Evolutionary conservation across 2,113 vertebrate genomes (phyloP).

Genomic region (Vulpes vulpes): DNA sequence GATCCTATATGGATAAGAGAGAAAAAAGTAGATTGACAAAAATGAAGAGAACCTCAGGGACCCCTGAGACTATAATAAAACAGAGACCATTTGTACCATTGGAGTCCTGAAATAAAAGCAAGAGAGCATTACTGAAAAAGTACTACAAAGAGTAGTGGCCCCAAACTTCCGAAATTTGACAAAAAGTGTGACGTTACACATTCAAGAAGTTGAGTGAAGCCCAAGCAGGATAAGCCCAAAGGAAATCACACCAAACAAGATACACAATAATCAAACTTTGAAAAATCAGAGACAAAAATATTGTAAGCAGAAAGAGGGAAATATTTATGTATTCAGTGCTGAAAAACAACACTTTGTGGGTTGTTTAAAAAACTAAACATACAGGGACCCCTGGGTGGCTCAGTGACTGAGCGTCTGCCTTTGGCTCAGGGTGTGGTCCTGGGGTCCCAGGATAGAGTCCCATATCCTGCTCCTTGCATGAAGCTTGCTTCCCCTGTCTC

Average conservation of each 20-base stretch:
- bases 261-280: neutral
- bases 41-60: neutral
- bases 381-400: neutral
- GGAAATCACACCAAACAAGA: neutral
- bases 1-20: neutral
- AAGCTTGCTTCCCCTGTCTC: no score
- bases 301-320: neutral
- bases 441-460: no score
- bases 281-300: neutral
- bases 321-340: neutral
- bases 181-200: neutral
- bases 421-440: no score
- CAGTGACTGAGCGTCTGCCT: no score
- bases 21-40: neutral
- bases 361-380: neutral
- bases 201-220: neutral
- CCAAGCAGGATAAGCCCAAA: neutral
- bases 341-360: neutral
- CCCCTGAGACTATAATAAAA: neutral
- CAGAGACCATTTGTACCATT: neutral
- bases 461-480: no score
- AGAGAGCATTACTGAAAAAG: neutral
- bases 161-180: neutral
- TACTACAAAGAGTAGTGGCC: neutral
- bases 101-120: neutral